A percentile compares a stretch with the other conserved stretches of the same genome.
phyloP scores from a whole-genome alignment of 2,888 invertebrate genomes.

The Morpho achilles region DNA sequence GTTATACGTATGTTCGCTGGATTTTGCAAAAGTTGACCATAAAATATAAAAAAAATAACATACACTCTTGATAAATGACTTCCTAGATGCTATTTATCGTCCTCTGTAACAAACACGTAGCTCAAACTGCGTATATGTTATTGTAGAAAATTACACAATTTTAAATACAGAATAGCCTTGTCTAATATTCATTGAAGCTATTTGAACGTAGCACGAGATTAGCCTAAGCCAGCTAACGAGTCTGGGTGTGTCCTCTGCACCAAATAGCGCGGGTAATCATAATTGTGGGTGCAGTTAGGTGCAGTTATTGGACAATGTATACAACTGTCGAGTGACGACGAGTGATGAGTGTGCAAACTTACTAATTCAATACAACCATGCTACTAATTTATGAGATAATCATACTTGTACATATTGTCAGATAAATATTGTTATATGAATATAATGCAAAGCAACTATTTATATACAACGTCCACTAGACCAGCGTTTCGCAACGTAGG shows the following conservation, averaged over 20 bases:
- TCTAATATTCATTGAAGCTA: constrained; percentile 24
- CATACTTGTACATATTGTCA: constrained; percentile 9
- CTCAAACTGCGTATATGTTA: constrained; percentile 1
- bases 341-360: constrained; percentile 18
- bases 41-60: constrained; percentile 19
- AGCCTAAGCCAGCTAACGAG: constrained; percentile 57
- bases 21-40: constrained; percentile 17
- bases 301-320: constrained; percentile 44
- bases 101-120: constrained; percentile 3
- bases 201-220: constrained; percentile 62
- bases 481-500: no score
- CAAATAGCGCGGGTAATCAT: constrained; percentile 65
- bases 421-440: no score
- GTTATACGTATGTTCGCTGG: constrained; percentile 15
- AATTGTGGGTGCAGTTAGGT: constrained; percentile 69
- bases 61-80: constrained; percentile 22
- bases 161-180: constrained; percentile 11
- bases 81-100: constrained; percentile 22
- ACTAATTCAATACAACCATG: constrained; percentile 22
- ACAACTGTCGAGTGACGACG: constrained; percentile 17
- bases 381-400: constrained; percentile 20
- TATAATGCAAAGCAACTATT: no score
- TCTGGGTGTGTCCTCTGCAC: constrained; percentile 73
- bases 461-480: no score
- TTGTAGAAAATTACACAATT: constrained; percentile 13